Percentiles rank a stretch among this genome's conserved stretches.
Conservation (phyloP, 2,113 vertebrate species). For the Sylvilagus bachmani region DNA sequence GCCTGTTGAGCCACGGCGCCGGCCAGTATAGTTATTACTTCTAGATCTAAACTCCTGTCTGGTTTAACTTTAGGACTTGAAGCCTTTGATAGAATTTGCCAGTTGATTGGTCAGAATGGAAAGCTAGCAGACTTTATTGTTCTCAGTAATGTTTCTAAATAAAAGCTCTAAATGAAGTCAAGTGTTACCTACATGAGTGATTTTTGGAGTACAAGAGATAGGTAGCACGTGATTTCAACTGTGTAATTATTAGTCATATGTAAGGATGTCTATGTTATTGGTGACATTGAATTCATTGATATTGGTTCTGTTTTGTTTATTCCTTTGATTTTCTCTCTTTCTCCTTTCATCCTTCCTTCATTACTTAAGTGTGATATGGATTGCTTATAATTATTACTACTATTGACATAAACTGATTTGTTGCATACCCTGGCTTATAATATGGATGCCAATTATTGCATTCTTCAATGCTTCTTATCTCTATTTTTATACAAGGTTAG, state of each 20-base stretch:
- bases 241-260: not conserved
- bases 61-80: not conserved
- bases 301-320: not conserved
- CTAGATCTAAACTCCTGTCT: not conserved
- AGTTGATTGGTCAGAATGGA: conserved; percentile 30
- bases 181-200: not conserved
- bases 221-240: not conserved
- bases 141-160: conserved; percentile 34
- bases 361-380: not conserved
- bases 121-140: conserved; percentile 11
- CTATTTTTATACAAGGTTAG: conserved; percentile 10
- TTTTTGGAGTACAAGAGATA: not conserved
- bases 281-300: not conserved
- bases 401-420: conserved; percentile 47
- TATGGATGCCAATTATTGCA: not conserved
- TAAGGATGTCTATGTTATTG: not conserved
- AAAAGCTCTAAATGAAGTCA: conserved; percentile 17
- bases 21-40: not conserved
- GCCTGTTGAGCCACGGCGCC: too few species aligned
- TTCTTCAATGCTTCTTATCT: conserved; percentile 46
- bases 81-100: not conserved
- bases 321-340: not conserved
- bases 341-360: not conserved
- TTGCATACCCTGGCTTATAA: not conserved
- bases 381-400: conserved; percentile 38